Evolutionary conservation across 92 coral and sea anemone species (phyloP).

Genomic region (Actinernus sp.): DNA sequence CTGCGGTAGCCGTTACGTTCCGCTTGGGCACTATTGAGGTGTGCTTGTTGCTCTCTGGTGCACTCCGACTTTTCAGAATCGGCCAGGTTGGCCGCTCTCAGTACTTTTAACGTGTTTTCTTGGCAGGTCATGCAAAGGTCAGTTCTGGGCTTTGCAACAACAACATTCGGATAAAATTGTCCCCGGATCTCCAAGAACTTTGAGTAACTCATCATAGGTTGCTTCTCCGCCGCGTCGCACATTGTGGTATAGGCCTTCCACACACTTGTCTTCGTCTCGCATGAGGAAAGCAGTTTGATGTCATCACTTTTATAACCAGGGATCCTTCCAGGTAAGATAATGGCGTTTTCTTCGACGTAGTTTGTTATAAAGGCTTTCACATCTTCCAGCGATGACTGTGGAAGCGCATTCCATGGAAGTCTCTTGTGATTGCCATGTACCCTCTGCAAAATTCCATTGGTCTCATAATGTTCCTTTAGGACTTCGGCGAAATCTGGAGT

Average conservation of each 20-base stretch:
- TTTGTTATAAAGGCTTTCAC: too few species aligned
- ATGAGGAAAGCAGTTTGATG: conserved; percentile 40
- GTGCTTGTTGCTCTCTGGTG: conserved; percentile 36
- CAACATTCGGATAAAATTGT: conserved; percentile 47
- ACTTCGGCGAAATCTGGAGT: conserved; percentile 59
- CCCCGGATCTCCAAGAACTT: conserved; percentile 37
- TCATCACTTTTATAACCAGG: conserved; percentile 29
- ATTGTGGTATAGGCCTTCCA: conserved; percentile 37
- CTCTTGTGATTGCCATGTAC: conserved; percentile 37
- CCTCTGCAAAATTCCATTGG: conserved; percentile 37
- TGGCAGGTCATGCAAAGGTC: conserved; percentile 76
- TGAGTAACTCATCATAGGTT: conserved; percentile 47
- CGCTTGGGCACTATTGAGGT: conserved; percentile 46
- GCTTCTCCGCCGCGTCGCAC: conserved; percentile 43
- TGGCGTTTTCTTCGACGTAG: too few species aligned
- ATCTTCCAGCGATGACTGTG: too few species aligned
- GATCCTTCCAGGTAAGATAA: too few species aligned
- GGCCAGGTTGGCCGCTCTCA: conserved; percentile 49
- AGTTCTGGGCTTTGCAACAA: conserved; percentile 70
- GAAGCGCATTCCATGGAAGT: conserved; percentile 47
- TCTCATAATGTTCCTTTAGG: conserved; percentile 64
- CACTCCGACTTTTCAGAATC: conserved; percentile 56
- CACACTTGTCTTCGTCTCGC: too few species aligned
- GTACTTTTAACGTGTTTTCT: conserved; percentile 55
- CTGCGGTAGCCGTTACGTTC: conserved; percentile 45